Evolutionary conservation across 2,888 invertebrate species (phyloP).

Genomic region (Drymonia ruficornis): DNA sequence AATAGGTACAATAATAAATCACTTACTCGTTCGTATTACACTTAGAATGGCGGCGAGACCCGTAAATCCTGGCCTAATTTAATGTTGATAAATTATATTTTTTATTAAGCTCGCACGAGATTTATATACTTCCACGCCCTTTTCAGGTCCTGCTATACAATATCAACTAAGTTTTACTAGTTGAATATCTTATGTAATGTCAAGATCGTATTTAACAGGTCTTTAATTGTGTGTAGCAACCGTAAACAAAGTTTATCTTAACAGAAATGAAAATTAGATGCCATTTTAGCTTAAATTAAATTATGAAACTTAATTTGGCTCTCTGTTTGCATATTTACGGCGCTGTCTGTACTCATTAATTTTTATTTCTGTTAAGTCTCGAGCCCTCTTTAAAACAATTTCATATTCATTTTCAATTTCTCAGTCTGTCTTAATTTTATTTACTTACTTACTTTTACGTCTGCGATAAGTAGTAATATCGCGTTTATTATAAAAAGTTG

Average conservation of each 20-base stretch:
- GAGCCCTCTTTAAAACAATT: constrained; percentile 22
- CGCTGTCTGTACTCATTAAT: constrained; percentile 26
- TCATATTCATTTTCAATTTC: constrained; percentile 14
- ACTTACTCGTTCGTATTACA: constrained; percentile 29
- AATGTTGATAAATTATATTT: constrained; percentile 38
- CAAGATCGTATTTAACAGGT: neutral
- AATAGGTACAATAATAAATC: constrained; percentile 37
- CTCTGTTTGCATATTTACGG: constrained; percentile 30
- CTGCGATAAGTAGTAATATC: constrained; percentile 33
- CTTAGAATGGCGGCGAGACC: constrained; percentile 24
- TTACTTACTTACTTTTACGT: constrained; percentile 16
- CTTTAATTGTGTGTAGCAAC: constrained; percentile 20
- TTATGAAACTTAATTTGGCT: constrained; percentile 30
- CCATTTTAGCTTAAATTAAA: constrained; percentile 32
- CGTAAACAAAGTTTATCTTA: constrained; percentile 18
- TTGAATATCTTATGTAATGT: neutral
- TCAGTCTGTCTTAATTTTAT: constrained; percentile 25
- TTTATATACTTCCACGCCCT: constrained; percentile 30
- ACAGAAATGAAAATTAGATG: constrained; percentile 36
- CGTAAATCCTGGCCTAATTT: constrained; percentile 23
- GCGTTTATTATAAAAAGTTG: constrained; percentile 23
- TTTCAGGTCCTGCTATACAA: constrained; percentile 9
- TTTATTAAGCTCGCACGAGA: constrained; percentile 30
- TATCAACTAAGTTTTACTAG: neutral
- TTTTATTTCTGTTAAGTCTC: constrained; percentile 32